Evolutionary conservation across 2,888 invertebrate genomes (phyloP).

Genomic region (Leptogaster cylindrica): DNA sequence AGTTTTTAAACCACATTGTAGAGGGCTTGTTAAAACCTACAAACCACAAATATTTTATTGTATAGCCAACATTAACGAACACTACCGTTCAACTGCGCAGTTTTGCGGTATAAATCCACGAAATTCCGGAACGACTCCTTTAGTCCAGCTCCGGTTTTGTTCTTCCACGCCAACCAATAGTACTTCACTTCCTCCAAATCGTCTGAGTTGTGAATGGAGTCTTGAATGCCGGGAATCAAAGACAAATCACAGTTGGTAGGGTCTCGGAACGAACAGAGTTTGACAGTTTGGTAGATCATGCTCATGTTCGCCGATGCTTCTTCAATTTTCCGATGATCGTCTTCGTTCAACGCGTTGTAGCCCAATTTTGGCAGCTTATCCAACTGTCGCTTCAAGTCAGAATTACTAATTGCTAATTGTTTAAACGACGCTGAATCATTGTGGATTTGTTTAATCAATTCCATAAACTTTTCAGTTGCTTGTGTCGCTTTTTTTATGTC

Average conservation of each 20-base stretch:
- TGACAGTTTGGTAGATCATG: slow-evolving; percentile 76
- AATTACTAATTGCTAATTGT: neutral
- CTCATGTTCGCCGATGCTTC: slow-evolving; percentile 76
- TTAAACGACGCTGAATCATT: neutral
- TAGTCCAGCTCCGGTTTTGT: slow-evolving; percentile 71
- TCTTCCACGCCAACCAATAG: slow-evolving; percentile 82
- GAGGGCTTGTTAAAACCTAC: slow-evolving; percentile 72
- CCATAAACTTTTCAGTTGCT: slow-evolving; percentile 13
- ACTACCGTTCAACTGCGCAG: slow-evolving; percentile 72
- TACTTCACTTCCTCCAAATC: slow-evolving; percentile 79
- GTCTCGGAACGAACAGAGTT: slow-evolving; percentile 73
- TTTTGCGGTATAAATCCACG: slow-evolving; percentile 71
- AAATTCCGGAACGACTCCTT: slow-evolving; percentile 70
- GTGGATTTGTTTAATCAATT: neutral
- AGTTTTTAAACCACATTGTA: slow-evolving; percentile 74
- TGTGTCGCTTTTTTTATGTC: slow-evolving; percentile 2
- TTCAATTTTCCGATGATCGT: slow-evolving; percentile 68
- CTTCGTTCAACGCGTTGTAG: slow-evolving; percentile 71
- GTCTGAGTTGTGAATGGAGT: slow-evolving; percentile 71
- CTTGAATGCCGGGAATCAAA: slow-evolving; percentile 70
- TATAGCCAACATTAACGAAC: neutral
- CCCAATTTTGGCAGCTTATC: slow-evolving; percentile 63
- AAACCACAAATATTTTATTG: too few species aligned
- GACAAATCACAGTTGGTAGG: slow-evolving; percentile 69
- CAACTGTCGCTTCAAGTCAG: slow-evolving; percentile 1